These are phyloP conservation scores for Drosophila austrosaltans DNA, from an alignment of 2,888 invertebrate species.

Conservation along the genomic window DNA sequence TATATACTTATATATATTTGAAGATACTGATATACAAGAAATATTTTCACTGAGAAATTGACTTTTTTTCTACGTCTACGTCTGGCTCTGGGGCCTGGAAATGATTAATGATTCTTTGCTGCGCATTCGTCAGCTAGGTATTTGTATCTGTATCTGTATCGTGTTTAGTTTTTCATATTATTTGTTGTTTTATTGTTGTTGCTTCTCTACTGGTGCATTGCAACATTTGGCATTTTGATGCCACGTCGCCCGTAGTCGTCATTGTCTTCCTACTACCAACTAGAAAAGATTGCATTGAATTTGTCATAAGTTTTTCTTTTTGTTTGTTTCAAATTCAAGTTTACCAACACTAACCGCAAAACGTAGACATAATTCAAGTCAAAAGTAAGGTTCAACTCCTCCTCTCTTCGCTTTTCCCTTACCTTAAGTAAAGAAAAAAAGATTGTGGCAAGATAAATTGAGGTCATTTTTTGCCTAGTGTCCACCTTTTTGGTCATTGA, in stretches of 20 bases:
- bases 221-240: slow-evolving; percentile 60
- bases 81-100: slow-evolving; percentile 60
- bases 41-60: slow-evolving; percentile 81
- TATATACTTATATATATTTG: slow-evolving; percentile 1
- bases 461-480: slow-evolving; percentile 80
- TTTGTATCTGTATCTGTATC: slow-evolving; percentile 51
- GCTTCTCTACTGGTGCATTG: slow-evolving; percentile 62
- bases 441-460: slow-evolving; percentile 82
- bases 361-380: slow-evolving; percentile 37
- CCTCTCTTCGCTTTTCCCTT: background rate
- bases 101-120: slow-evolving; percentile 81
- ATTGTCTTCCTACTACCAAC: slow-evolving; percentile 2
- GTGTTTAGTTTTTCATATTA: slow-evolving; percentile 28
- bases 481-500: slow-evolving; percentile 61
- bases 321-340: slow-evolving; percentile 42
- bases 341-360: slow-evolving; percentile 43
- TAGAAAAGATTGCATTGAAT: slow-evolving; percentile 63
- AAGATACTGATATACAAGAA: slow-evolving; percentile 74
- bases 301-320: slow-evolving; percentile 58
- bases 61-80: slow-evolving; percentile 71
- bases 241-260: slow-evolving; percentile 51
- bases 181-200: slow-evolving; percentile 42
- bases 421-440: slow-evolving; percentile 33
- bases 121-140: slow-evolving; percentile 61
- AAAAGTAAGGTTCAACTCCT: slow-evolving; percentile 24